Conservation (phyloP, 1,140 invertebrate genomes). For the Lepidurus apus region DNA sequence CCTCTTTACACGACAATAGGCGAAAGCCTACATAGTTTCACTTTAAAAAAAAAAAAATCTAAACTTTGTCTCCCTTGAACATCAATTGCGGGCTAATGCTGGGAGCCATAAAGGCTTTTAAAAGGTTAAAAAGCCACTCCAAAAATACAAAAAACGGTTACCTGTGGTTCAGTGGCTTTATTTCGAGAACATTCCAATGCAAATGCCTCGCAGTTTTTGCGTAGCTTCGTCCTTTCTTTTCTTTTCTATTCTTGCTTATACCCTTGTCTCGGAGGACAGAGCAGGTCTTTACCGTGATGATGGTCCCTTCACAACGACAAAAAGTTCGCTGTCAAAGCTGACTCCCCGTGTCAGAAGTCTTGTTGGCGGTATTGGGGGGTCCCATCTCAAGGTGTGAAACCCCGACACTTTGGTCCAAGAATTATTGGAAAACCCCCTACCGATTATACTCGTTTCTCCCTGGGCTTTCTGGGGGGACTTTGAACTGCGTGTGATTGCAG, state of each 20-base stretch:
- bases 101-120: neutral
- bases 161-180: neutral
- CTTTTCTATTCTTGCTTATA: too few relatives aligned
- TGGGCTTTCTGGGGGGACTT: neutral
- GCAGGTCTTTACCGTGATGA: conserved; percentile 14
- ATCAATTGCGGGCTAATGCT: neutral
- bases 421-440: conserved; percentile 2
- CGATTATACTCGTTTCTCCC: neutral
- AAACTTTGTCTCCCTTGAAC: neutral
- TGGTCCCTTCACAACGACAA: neutral
- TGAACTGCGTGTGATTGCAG: neutral
- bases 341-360: neutral
- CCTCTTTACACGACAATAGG: too few relatives aligned
- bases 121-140: neutral
- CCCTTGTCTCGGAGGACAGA: neutral
- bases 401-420: conserved; percentile 13
- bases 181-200: conserved; percentile 15
- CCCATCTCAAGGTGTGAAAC: conserved; percentile 14
- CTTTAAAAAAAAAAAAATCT: too few relatives aligned
- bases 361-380: conserved; percentile 3
- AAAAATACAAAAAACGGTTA: neutral
- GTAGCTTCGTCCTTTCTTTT: neutral
- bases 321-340: conserved; percentile 5
- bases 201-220: neutral
- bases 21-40: too few relatives aligned